Base-by-base conservation (phyloP, 2,888 invertebrate genomes). In the Nomada hirtipes region DNA sequence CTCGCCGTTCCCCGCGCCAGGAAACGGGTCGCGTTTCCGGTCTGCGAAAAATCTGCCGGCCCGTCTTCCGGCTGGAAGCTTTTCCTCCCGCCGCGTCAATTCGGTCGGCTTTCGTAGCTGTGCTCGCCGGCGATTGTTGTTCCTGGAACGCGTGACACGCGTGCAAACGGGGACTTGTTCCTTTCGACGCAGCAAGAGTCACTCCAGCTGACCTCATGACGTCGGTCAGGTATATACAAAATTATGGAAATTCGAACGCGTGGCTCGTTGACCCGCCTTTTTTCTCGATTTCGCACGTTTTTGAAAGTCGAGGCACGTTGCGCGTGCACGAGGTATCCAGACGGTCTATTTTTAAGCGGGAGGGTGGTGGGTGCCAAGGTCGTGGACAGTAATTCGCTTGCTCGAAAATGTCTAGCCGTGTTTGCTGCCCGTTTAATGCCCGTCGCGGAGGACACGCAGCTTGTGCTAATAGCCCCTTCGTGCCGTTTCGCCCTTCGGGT, bases 301-400 rank as follows among this genome's bases (percentile, higher is more conserved):
- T 74, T 72, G 59, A 65, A 72, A 87, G 79, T 74, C 79, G 44
- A 36, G 57, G 59, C 79, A 79, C 70, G 79, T 87, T 81, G 71
- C 50, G 55, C 59, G 65, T 69, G 65, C 70, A 42, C 57, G 65
- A 44, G 63, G 18, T 69, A 76, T 73, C 65, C 63, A 42, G 71
- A 65, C 65, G 74, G 68, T 69, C 75, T 84, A 84, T 84, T 84
- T 84, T 77, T 82, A 70, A 53, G 64, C 47, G 47, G 50, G 15
- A 42, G 26, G 44, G 50, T 36, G 23, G 26, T 26, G 65, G 15
- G 18, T 50, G 44, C 52, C 81, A 88, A 88, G 87, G 87, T 69
- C 77, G 69, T n/a, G 36, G 55, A 53, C 57, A 59, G 74, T 71
- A 79, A 76, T 82, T 79, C 71, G 60, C 70, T 76, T 74, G 74